Conservation (phyloP, 2,888 invertebrate species). For the Heteropelma amictum region DNA sequence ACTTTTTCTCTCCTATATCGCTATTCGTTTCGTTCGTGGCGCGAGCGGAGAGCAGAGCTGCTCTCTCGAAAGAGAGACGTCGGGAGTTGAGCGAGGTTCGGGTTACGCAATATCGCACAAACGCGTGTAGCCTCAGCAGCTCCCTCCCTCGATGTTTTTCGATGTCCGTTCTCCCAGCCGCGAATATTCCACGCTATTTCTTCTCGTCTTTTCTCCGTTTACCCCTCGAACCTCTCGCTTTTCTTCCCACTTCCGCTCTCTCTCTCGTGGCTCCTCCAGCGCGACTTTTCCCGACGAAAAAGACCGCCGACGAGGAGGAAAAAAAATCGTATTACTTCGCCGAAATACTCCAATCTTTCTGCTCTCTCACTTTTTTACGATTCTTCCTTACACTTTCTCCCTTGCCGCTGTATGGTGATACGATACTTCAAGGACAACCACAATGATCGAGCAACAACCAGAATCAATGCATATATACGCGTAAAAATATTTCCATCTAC, state of each 20-base stretch:
- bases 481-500: not conserved
- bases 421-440: slow-evolving; percentile 55
- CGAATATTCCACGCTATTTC: too few relatives aligned
- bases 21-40: slow-evolving; percentile 13
- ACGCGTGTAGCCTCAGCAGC: slow-evolving; percentile 48
- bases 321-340: slow-evolving; percentile 23
- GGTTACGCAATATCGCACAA: slow-evolving; percentile 58
- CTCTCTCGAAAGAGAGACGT: slow-evolving; percentile 29
- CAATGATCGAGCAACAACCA: slow-evolving; percentile 33
- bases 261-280: slow-evolving; percentile 50
- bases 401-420: slow-evolving; percentile 36
- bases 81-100: slow-evolving; percentile 59
- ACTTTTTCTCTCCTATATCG: slow-evolving; percentile 13
- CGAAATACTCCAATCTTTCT: slow-evolving; percentile 17
- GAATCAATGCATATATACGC: slow-evolving; percentile 14
- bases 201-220: slow-evolving; percentile 41
- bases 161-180: slow-evolving; percentile 43
- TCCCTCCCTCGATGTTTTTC: slow-evolving; percentile 41
- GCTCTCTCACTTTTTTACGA: slow-evolving; percentile 47
- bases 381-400: slow-evolving; percentile 58
- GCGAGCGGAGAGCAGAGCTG: not conserved
- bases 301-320: slow-evolving; percentile 8
- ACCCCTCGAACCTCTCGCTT: not conserved
- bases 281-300: slow-evolving; percentile 38
- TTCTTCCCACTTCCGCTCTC: slow-evolving; percentile 29